Evolutionary conservation across 2,888 invertebrate genomes (phyloP), one percentile per base, ranked within the genome.

Genomic region (Limnephilus marmoratus): DNA sequence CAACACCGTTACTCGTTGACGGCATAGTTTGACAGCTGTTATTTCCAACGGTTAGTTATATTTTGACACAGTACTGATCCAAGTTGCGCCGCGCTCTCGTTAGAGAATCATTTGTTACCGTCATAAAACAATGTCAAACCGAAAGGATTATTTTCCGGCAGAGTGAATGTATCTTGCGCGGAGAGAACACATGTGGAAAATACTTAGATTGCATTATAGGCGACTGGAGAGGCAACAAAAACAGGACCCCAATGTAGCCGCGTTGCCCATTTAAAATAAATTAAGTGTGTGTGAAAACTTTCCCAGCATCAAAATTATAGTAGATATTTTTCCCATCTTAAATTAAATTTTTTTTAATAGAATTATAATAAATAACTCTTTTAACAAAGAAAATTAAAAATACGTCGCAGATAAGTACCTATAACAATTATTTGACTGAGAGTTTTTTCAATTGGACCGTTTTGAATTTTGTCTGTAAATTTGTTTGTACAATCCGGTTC

Each of bases 71-170:
- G 53, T 53, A 53, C 53, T 53, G 29, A 87, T 87, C 15, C 87
- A 37, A 53, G 88, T 88, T 68, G 68, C 88, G 68, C 37, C 18
- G 53, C 88, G 31, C 53, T 68, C 68, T 81, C 81, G 81, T n/a
- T 81, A 90, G 29, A 81, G 81, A 90, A 81, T 90, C 90, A 90
- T 90, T 90, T 81, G 81, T 90, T 88, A 68, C 68, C 68, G 68
- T 86, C 88, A 68, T 88, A 68, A 88, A 53, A 88, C 88, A 88
- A 88, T 88, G 88, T 88, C 88, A 88, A 88, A 88, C 68, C n/a
- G 88, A 68, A 68, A 88, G 68, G 88, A 88, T 88, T 53, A 49
- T 88, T 88, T 88, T 68, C 88, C 68, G 88, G 53, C 53, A 68
- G 29, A 68, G 34, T 68, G 15, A 88, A 88, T 86, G 45, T 86